phyloP scores from a whole-genome alignment of 1,140 invertebrate species.

The Conus betulinus region DNA sequence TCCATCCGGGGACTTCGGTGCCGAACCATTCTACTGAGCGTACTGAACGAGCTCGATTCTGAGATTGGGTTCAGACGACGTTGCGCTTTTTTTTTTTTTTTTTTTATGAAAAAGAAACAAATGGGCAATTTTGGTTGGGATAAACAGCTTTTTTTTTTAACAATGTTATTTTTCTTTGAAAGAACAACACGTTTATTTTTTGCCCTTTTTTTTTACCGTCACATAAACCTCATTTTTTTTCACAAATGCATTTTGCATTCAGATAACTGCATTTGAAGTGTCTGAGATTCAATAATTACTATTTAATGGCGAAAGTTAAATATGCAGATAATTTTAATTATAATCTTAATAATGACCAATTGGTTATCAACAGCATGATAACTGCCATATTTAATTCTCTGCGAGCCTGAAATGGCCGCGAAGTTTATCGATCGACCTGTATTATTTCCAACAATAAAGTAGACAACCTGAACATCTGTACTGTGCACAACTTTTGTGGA shows the following conservation, averaged over 20 bases:
- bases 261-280: no score
- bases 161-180: not conserved
- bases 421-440: not conserved
- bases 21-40: conserved; percentile 38
- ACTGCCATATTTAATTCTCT: not conserved
- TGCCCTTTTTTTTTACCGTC: not conserved
- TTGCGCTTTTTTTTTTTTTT: not conserved
- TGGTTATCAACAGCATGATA: not conserved
- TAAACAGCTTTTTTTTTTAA: no score
- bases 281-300: no score
- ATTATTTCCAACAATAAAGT: no score
- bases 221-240: not conserved
- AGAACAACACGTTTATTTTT: not conserved
- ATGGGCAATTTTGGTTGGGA: no score
- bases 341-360: not conserved
- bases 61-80: not conserved
- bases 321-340: not conserved
- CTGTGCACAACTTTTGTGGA: no score
- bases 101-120: no score
- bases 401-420: not conserved
- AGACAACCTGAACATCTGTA: no score
- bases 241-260: no score
- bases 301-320: not conserved
- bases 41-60: not conserved
- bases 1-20: conserved; percentile 56